These are phyloP conservation scores for Amniataba percoides DNA, from an alignment of 2,797 vertebrate species.

Conservation along the genomic window DNA sequence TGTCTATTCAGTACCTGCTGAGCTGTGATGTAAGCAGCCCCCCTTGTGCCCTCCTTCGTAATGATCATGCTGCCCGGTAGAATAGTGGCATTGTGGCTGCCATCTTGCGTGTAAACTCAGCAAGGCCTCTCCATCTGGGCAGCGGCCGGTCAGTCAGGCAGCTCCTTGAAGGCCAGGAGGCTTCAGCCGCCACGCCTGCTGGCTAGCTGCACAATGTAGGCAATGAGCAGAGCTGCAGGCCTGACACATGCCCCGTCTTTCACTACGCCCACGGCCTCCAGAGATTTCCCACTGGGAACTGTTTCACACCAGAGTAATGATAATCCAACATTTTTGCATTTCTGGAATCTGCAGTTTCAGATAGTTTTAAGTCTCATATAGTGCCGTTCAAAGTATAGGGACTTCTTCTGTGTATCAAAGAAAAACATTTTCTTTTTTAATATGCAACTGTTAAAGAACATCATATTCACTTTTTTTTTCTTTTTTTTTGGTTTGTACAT, in stretches of 20 bases:
- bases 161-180: slow-evolving; percentile 61
- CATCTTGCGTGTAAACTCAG: slow-evolving; percentile 62
- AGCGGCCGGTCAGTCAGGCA: slow-evolving; percentile 67
- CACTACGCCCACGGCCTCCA: slow-evolving; percentile 33
- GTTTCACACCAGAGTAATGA: slow-evolving; percentile 31
- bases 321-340: slow-evolving; percentile 26
- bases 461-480: not conserved
- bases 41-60: slow-evolving; percentile 13
- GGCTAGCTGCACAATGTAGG: slow-evolving; percentile 56
- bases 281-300: slow-evolving; percentile 39
- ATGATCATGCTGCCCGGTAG: slow-evolving; percentile 55
- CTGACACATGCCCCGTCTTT: slow-evolving; percentile 57
- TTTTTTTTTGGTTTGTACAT: not conserved
- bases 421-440: not conserved
- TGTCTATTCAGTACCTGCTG: slow-evolving; percentile 36
- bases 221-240: slow-evolving; percentile 54
- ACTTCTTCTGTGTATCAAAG: not conserved
- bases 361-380: not conserved
- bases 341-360: not conserved
- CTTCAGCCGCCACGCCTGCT: slow-evolving; percentile 53
- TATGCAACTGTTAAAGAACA: not conserved
- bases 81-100: slow-evolving; percentile 73
- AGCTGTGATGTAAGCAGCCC: slow-evolving; percentile 22
- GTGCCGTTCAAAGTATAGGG: not conserved
- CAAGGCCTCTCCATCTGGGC: slow-evolving; percentile 72